Evolutionary conservation across 1,140 invertebrate genomes (phyloP).

Genomic region (Arion vulgaris): DNA sequence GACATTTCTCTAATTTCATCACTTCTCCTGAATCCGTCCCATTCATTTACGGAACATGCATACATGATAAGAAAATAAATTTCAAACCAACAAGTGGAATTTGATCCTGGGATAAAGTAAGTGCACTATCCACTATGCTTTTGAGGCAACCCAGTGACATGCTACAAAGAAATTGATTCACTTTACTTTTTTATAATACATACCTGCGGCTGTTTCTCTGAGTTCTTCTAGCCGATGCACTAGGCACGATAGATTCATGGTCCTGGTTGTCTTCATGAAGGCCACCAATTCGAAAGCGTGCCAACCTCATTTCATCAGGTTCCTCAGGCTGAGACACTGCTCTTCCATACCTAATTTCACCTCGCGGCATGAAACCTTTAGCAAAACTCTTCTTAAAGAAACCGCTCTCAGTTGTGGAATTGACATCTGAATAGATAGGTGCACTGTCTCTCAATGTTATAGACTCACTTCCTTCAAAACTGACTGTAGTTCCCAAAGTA

Average conservation of each 20-base stretch:
- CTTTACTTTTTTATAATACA: too few relatives aligned
- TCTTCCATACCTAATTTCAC: neutral
- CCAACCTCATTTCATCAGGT: neutral
- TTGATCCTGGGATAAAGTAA: too few relatives aligned
- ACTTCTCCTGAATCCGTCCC: too few relatives aligned
- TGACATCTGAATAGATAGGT: neutral
- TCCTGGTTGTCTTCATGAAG: neutral
- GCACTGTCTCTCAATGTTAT: neutral
- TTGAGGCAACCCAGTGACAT: too few relatives aligned
- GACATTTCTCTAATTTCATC: too few relatives aligned
- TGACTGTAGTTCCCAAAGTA: neutral
- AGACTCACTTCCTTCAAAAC: neutral
- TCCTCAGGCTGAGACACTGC: constrained; percentile 7
- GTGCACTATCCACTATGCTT: too few relatives aligned
- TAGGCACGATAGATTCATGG: neutral
- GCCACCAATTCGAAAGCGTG: neutral
- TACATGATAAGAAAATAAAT: too few relatives aligned
- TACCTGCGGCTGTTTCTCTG: constrained; percentile 11
- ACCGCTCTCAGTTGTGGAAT: neutral
- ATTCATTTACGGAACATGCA: too few relatives aligned
- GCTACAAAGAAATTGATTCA: too few relatives aligned
- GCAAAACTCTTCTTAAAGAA: neutral
- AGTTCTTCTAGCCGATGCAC: neutral
- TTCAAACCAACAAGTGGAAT: too few relatives aligned
- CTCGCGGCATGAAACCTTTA: neutral